phyloP scores from a whole-genome alignment of 1,140 invertebrate genomes.

The Bombyx mandarina region DNA sequence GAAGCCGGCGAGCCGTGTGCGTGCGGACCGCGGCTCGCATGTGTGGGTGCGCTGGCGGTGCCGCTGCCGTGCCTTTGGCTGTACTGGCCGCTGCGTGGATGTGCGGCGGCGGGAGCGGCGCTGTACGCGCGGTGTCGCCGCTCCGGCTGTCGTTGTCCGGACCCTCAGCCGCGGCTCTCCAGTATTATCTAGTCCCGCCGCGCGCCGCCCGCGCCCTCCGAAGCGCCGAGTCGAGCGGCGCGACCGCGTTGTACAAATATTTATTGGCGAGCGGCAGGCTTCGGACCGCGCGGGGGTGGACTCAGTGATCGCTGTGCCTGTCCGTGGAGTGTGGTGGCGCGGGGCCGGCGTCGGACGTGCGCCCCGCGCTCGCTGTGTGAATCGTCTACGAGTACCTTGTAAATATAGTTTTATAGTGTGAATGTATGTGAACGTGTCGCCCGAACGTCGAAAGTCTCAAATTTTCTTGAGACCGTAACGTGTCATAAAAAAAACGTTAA shows the following conservation, averaged over 20 bases:
- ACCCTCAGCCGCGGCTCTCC: slow-evolving; percentile 57
- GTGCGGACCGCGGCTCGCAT: slow-evolving; percentile 86
- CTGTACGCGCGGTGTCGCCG: slow-evolving; percentile 85
- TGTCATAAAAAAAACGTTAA: slow-evolving; percentile 68
- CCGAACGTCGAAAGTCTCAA: slow-evolving; percentile 68
- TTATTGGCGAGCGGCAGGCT: slow-evolving; percentile 59
- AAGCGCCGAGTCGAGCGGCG: slow-evolving; percentile 31
- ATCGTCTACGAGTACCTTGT: slow-evolving; percentile 57
- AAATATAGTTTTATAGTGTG: slow-evolving; percentile 66
- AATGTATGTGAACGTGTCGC: slow-evolving; percentile 70
- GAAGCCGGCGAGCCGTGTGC: slow-evolving; percentile 85
- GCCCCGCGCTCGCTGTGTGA: slow-evolving; percentile 56
- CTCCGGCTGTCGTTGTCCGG: slow-evolving; percentile 72
- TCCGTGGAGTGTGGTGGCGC: slow-evolving; percentile 40
- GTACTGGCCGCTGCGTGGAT: slow-evolving; percentile 91
- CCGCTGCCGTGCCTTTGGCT: slow-evolving; percentile 90
- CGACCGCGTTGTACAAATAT: slow-evolving; percentile 64
- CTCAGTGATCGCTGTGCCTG: slow-evolving; percentile 41
- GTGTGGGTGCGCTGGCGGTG: slow-evolving; percentile 83
- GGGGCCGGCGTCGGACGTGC: slow-evolving; percentile 43
- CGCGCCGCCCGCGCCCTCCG: slow-evolving; percentile 41
- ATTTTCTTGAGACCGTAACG: slow-evolving; percentile 69
- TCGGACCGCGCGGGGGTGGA: slow-evolving; percentile 43
- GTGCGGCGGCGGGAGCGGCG: slow-evolving; percentile 82
- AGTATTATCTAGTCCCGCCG: slow-evolving; percentile 71